phyloP scores from a whole-genome alignment of 2,797 vertebrate species.

The Danio kyathit region DNA sequence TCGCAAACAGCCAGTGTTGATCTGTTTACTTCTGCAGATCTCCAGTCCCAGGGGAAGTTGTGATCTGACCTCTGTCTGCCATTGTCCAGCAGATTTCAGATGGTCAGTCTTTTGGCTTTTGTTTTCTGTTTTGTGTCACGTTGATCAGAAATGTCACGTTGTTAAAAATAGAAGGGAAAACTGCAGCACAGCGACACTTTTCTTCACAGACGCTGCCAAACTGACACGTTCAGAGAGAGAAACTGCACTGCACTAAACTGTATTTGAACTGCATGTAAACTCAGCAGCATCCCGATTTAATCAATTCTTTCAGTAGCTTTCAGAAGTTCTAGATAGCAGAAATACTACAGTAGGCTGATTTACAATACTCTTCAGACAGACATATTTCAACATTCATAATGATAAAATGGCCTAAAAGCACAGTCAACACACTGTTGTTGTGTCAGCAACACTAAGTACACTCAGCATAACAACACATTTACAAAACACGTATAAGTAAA shows the following conservation, averaged over 20 bases:
- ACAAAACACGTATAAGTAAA: neutral
- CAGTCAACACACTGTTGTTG: neutral
- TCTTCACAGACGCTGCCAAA: neutral
- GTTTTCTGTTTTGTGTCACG: neutral
- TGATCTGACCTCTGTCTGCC: neutral
- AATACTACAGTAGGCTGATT: neutral
- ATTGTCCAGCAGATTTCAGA: neutral
- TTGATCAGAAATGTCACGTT: constrained; percentile 5
- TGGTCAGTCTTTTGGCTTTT: neutral
- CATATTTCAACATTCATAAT: neutral
- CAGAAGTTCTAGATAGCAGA: neutral
- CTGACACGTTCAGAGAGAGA: neutral
- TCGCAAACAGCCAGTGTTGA: neutral
- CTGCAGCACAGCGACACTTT: neutral
- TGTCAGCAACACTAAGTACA: neutral
- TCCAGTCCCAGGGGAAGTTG: neutral
- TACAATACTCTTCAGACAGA: no score
- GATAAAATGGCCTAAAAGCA: neutral
- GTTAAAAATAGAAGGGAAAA: constrained; percentile 14
- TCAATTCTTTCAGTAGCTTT: neutral
- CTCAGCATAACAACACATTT: neutral
- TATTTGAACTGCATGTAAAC: neutral
- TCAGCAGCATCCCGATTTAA: constrained; percentile 1
- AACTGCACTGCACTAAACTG: neutral
- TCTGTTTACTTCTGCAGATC: neutral